Evolutionary conservation across 2,888 invertebrate species (phyloP), one percentile per base, ranked within the genome.

Genomic region (Dichetophora obliterata): DNA sequence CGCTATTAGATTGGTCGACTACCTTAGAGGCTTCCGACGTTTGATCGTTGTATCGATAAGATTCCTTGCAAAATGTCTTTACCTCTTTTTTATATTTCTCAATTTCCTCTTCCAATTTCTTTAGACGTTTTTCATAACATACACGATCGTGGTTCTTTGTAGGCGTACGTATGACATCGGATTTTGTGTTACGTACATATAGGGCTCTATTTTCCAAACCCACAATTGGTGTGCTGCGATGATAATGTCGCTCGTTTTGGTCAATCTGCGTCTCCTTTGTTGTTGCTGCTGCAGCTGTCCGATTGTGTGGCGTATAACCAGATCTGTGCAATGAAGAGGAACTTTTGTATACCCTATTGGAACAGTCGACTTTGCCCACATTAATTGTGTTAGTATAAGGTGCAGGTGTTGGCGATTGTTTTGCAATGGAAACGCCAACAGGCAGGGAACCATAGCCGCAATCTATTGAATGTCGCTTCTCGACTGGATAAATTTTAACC

Each of bases 41-140:
- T 34, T 76, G 75, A 54, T 81, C 69, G 2, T 70, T 61, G 52
- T 79, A 80, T 61, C 70, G 79, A 63, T 78, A 78, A 16, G 81
- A 83, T 70, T 84, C 84, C 31, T 79, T 82, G 54, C 84, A 84
- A 80, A 85, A 83, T 16, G 82, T 81, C 74, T 85, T 84, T 0
- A 86, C 85, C 77, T 86, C 86, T 68, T 81, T 82, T 78, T 86
- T 86, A 76, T 86, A 86, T 68, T 83, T 82, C 78, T 84, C 83
- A 69, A 86, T 86, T 81, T 85, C 83, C 22, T 85, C 84, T 77
- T 86, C 86, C 22, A 86, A 61, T 75, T 82, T 82, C 73, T 81
- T 82, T 19, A 86, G 66, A 50, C 85, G 82, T 73, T 83, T 83
- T 65, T 85, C 85, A 61, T 86, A 86, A 74, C 85, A 84, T 72